Conservation (phyloP, 2,888 invertebrate species). For the Encarsia formosa region DNA sequence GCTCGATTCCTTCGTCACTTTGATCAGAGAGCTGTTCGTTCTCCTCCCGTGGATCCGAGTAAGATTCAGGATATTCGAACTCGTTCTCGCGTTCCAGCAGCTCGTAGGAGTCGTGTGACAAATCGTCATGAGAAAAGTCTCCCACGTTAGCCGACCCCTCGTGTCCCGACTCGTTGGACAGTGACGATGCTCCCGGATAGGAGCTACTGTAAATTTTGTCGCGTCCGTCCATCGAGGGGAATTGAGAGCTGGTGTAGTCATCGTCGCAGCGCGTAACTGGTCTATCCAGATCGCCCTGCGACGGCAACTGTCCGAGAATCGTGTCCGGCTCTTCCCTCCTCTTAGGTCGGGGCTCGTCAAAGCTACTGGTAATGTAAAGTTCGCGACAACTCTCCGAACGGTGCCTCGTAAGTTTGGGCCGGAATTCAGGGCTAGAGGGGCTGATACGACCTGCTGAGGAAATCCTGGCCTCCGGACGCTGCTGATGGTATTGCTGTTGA, state of each 20-base stretch:
- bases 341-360: constrained; percentile 58
- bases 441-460: constrained; percentile 53
- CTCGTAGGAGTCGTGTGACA: constrained; percentile 86
- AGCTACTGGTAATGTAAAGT: constrained; percentile 72
- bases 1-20: constrained; percentile 56
- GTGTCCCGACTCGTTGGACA: constrained; percentile 59
- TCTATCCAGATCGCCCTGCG: constrained; percentile 59
- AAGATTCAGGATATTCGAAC: constrained; percentile 48
- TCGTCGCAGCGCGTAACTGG: constrained; percentile 72
- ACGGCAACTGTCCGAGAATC: constrained; percentile 40
- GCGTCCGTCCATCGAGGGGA: constrained; percentile 61
- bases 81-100: constrained; percentile 65
- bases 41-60: constrained; percentile 46
- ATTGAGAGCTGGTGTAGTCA: constrained; percentile 58
- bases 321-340: constrained; percentile 25
- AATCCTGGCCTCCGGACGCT: constrained; percentile 43
- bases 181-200: constrained; percentile 75
- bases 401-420: constrained; percentile 60
- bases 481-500: constrained; percentile 35
- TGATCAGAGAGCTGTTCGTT: constrained; percentile 42
- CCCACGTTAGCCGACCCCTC: constrained; percentile 63
- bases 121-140: constrained; percentile 75
- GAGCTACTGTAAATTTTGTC: constrained; percentile 80
- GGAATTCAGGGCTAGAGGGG: constrained; percentile 52
- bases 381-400: constrained; percentile 81